phyloP scores from a whole-genome alignment of 1,140 invertebrate species.

The Forficula auricularia region DNA sequence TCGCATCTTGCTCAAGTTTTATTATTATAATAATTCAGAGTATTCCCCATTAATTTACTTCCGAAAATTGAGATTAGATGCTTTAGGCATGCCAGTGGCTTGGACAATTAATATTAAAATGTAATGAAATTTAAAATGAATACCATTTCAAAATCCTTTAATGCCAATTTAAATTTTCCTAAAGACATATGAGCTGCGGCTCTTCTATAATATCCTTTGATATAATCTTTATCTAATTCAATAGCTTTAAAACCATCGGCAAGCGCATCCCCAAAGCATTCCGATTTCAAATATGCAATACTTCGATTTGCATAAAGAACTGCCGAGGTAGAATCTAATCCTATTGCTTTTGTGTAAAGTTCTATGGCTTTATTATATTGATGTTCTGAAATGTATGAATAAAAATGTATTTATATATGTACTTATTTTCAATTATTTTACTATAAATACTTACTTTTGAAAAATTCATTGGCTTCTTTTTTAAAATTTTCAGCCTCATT shows the following conservation, averaged over 20 bases:
- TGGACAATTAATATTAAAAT: conserved; percentile 10
- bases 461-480: conserved; percentile 65
- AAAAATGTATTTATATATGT: too few species aligned
- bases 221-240: conserved; percentile 71
- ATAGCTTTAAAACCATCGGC: conserved; percentile 82
- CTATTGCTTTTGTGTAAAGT: conserved; percentile 81
- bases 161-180: conserved; percentile 90
- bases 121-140: conserved; percentile 11
- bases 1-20: too few species aligned
- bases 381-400: conserved; percentile 80
- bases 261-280: conserved; percentile 86
- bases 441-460: conserved; percentile 49
- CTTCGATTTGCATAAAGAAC: conserved; percentile 87
- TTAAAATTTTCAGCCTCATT: conserved; percentile 55
- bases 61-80: neutral
- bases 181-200: conserved; percentile 93
- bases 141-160: conserved; percentile 93
- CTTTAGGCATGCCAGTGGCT: conserved; percentile 3
- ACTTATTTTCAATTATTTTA: neutral
- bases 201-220: conserved; percentile 88
- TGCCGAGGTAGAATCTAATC: conserved; percentile 62
- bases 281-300: conserved; percentile 79
- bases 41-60: too few species aligned
- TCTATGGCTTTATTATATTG: conserved; percentile 76
- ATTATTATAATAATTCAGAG: too few species aligned